Conservation (phyloP, 2,888 invertebrate genomes). For the Drosophila tripunctata region DNA sequence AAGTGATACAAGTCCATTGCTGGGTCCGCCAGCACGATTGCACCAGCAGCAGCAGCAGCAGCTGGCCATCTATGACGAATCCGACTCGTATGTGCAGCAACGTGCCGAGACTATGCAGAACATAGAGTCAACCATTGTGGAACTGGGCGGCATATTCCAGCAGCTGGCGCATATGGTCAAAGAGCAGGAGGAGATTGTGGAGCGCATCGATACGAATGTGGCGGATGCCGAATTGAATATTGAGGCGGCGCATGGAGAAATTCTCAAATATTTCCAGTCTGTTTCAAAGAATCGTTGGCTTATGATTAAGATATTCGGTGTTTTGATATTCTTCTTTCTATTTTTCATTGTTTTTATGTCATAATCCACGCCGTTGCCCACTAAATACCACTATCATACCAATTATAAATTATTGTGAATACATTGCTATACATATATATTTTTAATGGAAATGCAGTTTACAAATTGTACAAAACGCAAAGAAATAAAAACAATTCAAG, state of each 20-base stretch:
- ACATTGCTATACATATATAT: slow-evolving; percentile 49
- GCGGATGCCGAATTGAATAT: slow-evolving; percentile 98
- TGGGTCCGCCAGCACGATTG: slow-evolving; percentile 83
- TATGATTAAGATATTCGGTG: slow-evolving; percentile 99
- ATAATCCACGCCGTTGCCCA: slow-evolving; percentile 88
- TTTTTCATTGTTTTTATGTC: slow-evolving; percentile 99
- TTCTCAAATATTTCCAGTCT: slow-evolving; percentile 98
- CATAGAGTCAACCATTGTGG: slow-evolving; percentile 99
- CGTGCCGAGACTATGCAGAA: slow-evolving; percentile 99
- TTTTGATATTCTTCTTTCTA: slow-evolving; percentile 99
- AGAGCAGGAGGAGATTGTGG: slow-evolving; percentile 95
- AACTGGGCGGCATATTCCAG: slow-evolving; percentile 99
- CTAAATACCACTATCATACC: slow-evolving; percentile 18
- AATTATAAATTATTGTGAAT: slow-evolving; percentile 60
- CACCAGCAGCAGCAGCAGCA: slow-evolving; percentile 86
- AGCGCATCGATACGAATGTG: slow-evolving; percentile 98
- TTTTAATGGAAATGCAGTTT: slow-evolving; percentile 49
- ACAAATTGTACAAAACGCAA: slow-evolving; percentile 45
- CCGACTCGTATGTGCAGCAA: slow-evolving; percentile 95
- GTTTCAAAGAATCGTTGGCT: slow-evolving; percentile 99
- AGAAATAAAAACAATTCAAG: too few relatives aligned
- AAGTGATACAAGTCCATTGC: slow-evolving; percentile 82
- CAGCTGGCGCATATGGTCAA: slow-evolving; percentile 97
- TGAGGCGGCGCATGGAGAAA: slow-evolving; percentile 98
- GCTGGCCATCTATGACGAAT: slow-evolving; percentile 92